phyloP scores from a whole-genome alignment of 2,888 invertebrate species.

The Spodoptera exigua region DNA sequence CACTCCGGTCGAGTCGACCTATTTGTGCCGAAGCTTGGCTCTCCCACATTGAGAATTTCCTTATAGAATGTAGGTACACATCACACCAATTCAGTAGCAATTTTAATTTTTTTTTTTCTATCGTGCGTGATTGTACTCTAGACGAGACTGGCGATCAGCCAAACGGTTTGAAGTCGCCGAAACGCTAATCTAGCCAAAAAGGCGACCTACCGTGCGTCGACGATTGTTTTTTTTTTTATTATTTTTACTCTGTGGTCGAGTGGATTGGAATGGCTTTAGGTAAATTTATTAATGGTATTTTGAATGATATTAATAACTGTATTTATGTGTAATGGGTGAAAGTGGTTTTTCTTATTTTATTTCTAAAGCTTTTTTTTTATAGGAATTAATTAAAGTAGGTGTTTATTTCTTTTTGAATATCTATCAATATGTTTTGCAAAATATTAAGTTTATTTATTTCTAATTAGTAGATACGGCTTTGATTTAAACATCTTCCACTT shows the following conservation, averaged over 20 bases:
- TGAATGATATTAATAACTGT: conserved; percentile 21
- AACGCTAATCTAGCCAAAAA: conserved; percentile 58
- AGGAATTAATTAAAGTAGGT: no score
- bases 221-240: conserved; percentile 34
- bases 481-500: no score
- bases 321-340: conserved; percentile 4
- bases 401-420: no score
- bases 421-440: no score
- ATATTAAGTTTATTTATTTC: no score
- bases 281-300: conserved; percentile 27
- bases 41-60: no score
- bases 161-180: conserved; percentile 60
- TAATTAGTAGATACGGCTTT: no score
- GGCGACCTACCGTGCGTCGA: conserved; percentile 30
- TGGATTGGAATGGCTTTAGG: conserved; percentile 33
- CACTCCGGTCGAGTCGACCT: no score
- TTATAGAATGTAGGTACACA: no score
- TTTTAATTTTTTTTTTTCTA: conserved; percentile 29
- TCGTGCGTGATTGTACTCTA: conserved; percentile 45
- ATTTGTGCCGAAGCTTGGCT: no score
- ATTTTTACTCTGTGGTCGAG: conserved; percentile 5
- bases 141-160: conserved; percentile 51
- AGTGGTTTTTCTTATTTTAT: not conserved
- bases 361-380: no score
- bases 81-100: no score